These are phyloP conservation scores for Polydrusus tereticollis DNA, from an alignment of 2,888 invertebrate species.

Conservation along the genomic window DNA sequence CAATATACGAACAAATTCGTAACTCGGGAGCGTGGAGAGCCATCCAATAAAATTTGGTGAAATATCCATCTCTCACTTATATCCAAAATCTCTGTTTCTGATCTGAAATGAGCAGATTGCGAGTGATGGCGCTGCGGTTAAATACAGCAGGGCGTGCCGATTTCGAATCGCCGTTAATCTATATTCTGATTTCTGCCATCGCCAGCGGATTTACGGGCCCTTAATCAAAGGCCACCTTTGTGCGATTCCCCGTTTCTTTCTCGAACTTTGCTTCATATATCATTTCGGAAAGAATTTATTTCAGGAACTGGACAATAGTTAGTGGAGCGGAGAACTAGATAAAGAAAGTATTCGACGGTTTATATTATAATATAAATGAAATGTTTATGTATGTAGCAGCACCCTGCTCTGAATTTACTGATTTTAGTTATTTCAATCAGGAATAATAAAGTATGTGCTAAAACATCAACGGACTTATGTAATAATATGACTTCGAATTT, in stretches of 20 bases:
- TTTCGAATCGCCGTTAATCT: slow-evolving; percentile 46
- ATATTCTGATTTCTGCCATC: slow-evolving; percentile 52
- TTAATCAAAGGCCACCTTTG: slow-evolving; percentile 51
- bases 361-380: slow-evolving; percentile 6
- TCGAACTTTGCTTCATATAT: slow-evolving; percentile 45
- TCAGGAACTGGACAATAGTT: slow-evolving; percentile 32
- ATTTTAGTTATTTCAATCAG: too few species aligned
- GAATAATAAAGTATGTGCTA: too few species aligned
- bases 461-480: too few species aligned
- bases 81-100: slow-evolving; percentile 48
- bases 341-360: slow-evolving; percentile 2
- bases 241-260: slow-evolving; percentile 45
- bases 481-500: too few species aligned
- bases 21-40: background rate
- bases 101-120: slow-evolving; percentile 35
- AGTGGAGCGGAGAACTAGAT: slow-evolving; percentile 10
- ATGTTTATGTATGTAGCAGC: too few species aligned
- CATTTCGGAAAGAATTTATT: slow-evolving; percentile 34
- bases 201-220: slow-evolving; percentile 50
- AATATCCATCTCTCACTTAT: slow-evolving; percentile 32
- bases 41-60: slow-evolving; percentile 9
- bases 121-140: slow-evolving; percentile 42
- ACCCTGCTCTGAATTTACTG: too few species aligned
- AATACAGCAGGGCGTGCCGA: slow-evolving; percentile 46
- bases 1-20: background rate